Conservation (phyloP, 2,888 invertebrate genomes). For the Amiota communis region DNA sequence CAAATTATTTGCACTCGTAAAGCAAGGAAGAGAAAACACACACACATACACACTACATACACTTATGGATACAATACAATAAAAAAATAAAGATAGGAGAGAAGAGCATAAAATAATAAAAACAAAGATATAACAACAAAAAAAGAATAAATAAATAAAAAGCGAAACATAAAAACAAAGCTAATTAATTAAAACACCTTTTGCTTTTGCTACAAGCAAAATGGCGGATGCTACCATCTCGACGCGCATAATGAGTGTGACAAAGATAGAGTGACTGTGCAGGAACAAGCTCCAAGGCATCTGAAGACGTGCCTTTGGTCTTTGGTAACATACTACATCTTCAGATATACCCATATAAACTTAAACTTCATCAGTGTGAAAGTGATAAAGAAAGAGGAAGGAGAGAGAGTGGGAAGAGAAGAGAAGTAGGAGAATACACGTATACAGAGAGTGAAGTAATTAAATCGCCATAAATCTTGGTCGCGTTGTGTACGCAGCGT, state of each 20-base stretch:
- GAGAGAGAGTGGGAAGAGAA: neutral
- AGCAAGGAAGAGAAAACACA: slow-evolving; percentile 11
- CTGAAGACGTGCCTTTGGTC: neutral
- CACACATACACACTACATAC: slow-evolving; percentile 37
- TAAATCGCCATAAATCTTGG: slow-evolving; percentile 57
- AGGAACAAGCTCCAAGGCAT: neutral
- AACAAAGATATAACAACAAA: slow-evolving; percentile 4
- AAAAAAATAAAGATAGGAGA: neutral
- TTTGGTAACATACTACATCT: neutral
- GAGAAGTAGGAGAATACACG: slow-evolving; percentile 25
- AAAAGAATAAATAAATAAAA: slow-evolving; percentile 38
- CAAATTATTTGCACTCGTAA: slow-evolving; percentile 64
- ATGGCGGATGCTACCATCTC: neutral
- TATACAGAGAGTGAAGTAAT: slow-evolving; percentile 46
- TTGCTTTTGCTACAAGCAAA: neutral
- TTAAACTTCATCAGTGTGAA: neutral
- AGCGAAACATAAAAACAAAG: slow-evolving; percentile 62
- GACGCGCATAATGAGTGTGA: slow-evolving; percentile 36
- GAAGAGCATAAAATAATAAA: neutral
- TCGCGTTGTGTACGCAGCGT: slow-evolving; percentile 24
- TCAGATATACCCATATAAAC: neutral
- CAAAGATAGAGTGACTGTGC: slow-evolving; percentile 2
- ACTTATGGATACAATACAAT: neutral
- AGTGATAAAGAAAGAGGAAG: neutral
- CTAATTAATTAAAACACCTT: slow-evolving; percentile 66